Evolutionary conservation across 2,888 invertebrate species (phyloP).

Genomic region (Lypha dubia): DNA sequence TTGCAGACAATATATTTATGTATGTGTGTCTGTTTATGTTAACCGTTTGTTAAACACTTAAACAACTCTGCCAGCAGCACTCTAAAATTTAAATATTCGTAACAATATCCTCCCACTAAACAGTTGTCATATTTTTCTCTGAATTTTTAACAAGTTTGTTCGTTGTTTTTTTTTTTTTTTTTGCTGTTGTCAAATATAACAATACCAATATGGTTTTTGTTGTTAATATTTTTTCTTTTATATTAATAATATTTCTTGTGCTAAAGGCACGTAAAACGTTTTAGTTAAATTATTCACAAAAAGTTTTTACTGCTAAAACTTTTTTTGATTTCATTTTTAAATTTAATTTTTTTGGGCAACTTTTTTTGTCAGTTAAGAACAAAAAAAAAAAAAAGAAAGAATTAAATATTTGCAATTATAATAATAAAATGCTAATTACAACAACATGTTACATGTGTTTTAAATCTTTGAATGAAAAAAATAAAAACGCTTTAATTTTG

Average conservation of each 20-base stretch:
- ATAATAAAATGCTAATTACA: conserved; percentile 71
- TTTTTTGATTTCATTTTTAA: conserved; percentile 53
- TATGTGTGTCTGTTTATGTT: conserved; percentile 17
- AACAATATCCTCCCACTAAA: not conserved
- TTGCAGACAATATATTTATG: conserved; percentile 42
- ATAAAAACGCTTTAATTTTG: conserved; percentile 27
- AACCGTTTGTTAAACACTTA: not conserved
- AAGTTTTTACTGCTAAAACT: conserved; percentile 56
- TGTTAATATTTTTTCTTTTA: conserved; percentile 15
- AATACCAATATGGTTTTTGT: conserved; percentile 40
- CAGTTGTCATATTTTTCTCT: conserved; percentile 32
- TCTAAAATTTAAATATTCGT: not conserved
- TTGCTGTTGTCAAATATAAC: conserved; percentile 6
- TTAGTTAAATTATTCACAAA: conserved; percentile 55
- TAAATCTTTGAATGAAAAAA: conserved; percentile 44
- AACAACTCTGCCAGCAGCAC: not conserved
- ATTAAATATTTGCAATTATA: conserved; percentile 37
- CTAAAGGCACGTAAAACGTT: conserved; percentile 41
- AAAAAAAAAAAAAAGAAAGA: not conserved
- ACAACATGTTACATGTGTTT: conserved; percentile 68
- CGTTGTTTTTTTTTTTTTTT: too few relatives aligned
- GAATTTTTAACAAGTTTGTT: conserved; percentile 44
- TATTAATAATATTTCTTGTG: conserved; percentile 27
- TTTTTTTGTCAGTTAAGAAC: conserved; percentile 19
- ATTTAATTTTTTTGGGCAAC: conserved; percentile 41